Conservation (phyloP, 2,113 vertebrate species). For the Cololabis saira region DNA sequence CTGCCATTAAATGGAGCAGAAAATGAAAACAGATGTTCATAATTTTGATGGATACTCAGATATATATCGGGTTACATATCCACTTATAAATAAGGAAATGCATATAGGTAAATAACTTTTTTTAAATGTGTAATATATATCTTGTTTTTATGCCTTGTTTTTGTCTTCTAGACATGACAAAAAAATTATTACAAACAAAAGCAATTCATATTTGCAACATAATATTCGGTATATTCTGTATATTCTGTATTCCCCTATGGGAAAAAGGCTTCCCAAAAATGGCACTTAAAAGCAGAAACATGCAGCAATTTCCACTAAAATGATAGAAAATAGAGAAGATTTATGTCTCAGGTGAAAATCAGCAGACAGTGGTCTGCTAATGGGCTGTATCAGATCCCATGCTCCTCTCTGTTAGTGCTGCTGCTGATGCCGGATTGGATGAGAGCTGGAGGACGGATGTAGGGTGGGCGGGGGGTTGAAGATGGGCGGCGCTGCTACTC, state of each 20-base stretch:
- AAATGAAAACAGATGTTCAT: slow-evolving; percentile 41
- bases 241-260: too few species aligned
- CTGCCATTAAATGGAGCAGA: slow-evolving; percentile 9
- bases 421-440: slow-evolving; percentile 11
- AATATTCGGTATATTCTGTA: too few species aligned
- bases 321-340: neutral
- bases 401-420: slow-evolving; percentile 34
- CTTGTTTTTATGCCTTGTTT: too few species aligned
- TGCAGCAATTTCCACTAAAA: too few species aligned
- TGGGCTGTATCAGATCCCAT: slow-evolving; percentile 33
- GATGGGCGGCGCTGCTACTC: slow-evolving; percentile 8
- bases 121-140: too few species aligned
- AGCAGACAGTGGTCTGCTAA: slow-evolving; percentile 37
- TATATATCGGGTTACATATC: neutral
- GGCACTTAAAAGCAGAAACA: too few species aligned
- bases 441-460: neutral
- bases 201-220: too few species aligned
- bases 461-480: accelerated
- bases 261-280: too few species aligned
- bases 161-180: too few species aligned
- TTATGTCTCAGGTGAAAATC: slow-evolving; percentile 43
- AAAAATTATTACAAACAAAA: too few species aligned
- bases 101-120: too few species aligned
- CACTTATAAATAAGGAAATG: neutral
- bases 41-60: slow-evolving; percentile 6